Base-by-base conservation (phyloP, 2,797 vertebrate genomes). In the Chelon labrosus region DNA sequence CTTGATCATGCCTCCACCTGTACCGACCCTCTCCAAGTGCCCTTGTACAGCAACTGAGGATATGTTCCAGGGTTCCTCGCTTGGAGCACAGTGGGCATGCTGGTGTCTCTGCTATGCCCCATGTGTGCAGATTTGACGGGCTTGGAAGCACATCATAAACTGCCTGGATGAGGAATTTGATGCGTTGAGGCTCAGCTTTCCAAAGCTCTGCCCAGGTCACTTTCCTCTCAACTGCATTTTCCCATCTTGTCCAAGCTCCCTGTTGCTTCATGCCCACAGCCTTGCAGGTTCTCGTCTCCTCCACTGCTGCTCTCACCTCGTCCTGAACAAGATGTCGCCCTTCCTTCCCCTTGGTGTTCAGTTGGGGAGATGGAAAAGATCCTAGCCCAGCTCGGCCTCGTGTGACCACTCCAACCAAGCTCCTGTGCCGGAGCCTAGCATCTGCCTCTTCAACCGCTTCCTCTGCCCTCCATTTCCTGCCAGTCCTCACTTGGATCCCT, bases 401-500 rank as follows among this genome's bases (percentile, higher is more conserved):
- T 41, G 13, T 11, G 7, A 27, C 39, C 12, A 12, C 11, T n/a
- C 52, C 4, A 27, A 22, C 54, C 41, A 66, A n/a, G n/a, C 44
- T 38, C 14, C 53, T 31, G 37, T 66, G 39, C 8, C 37, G 11
- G 7, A 46, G 11, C 20, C 16, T 13, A 5, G 27, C 10, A 27
- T 47, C 44, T 35, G 27, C 27, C 17, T 47, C 5, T 4, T 62
- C 6, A 1, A 62, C 27, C 13, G 20, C 54, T 17, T 7, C 46
- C 46, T 57, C 44, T 39, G 20, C 20, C 10, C 7, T 68, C 54
- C 20, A n/a, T 10, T 50, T 68, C 20, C 54, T 56, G 53, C 31
- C 42, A 11, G 54, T 57, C 44, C 20, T 56, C 14, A 57, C 20
- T 39, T 5, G 13, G 6, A 58, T 42, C 11, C 54, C 16, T n/a